A percentile compares a stretch with the other conserved stretches of the same genome.
phyloP scores from a whole-genome alignment of 2,113 vertebrate genomes.

The Theristicus caerulescens region DNA sequence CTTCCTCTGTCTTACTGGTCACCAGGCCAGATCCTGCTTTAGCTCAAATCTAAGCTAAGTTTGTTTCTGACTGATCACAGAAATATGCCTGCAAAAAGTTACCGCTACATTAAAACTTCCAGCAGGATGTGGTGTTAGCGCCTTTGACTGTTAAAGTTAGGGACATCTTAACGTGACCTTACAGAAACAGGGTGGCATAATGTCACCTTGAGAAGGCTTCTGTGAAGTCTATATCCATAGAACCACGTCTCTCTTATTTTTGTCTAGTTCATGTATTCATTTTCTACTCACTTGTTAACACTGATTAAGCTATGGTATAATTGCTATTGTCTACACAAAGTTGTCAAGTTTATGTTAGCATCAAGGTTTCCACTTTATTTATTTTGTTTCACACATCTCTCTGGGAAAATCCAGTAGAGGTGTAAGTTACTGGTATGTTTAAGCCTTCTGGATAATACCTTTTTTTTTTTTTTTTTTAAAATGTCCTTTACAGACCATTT shows the following conservation, averaged over 20 bases:
- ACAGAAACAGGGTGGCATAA: background rate
- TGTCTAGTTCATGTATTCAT: background rate
- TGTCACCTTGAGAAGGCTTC: background rate
- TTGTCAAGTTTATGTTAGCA: background rate
- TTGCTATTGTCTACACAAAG: background rate
- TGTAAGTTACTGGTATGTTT: background rate
- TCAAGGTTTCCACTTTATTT: background rate
- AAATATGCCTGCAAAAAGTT: background rate
- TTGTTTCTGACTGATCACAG: background rate
- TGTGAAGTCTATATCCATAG: background rate
- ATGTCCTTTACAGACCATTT: background rate
- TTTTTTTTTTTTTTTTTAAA: background rate
- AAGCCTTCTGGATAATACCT: background rate
- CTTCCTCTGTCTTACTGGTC: background rate
- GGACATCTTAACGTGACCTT: background rate
- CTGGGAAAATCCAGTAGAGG: background rate
- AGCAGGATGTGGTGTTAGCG: background rate
- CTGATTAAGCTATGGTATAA: background rate
- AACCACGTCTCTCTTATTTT: background rate
- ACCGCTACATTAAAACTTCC: background rate
- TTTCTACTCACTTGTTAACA: background rate
- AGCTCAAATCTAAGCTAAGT: background rate
- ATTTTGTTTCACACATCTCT: background rate
- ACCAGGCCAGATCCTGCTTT: background rate
- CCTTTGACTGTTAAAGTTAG: background rate